phyloP scores from a whole-genome alignment of 2,888 invertebrate genomes.

The Chrysolina americana region DNA sequence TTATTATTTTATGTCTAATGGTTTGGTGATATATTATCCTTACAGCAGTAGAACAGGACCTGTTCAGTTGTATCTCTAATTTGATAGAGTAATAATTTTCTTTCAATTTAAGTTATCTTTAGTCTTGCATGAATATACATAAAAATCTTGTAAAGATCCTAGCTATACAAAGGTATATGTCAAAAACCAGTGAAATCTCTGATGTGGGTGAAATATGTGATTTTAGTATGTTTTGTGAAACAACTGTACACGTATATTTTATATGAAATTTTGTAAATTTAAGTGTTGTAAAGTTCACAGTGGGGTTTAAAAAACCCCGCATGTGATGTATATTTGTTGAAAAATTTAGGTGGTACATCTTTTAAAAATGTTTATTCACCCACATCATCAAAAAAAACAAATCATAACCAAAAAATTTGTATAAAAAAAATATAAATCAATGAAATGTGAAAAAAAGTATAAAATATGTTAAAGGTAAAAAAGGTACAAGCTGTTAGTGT shows the following conservation, averaged over 20 bases:
- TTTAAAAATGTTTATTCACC: slow-evolving; percentile 5
- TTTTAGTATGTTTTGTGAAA: neutral
- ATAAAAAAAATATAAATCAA: slow-evolving; percentile 13
- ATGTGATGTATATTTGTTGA: too few species aligned
- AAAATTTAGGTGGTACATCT: neutral
- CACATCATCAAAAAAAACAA: slow-evolving; percentile 25
- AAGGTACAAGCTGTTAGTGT: slow-evolving; percentile 19
- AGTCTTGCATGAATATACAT: slow-evolving; percentile 7
- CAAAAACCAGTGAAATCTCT: slow-evolving; percentile 17
- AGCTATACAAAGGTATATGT: slow-evolving; percentile 5
- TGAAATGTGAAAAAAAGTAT: slow-evolving; percentile 23
- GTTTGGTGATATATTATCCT: neutral
- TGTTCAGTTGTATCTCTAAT: neutral
- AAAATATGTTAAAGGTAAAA: slow-evolving; percentile 18
- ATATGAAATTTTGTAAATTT: slow-evolving; percentile 9
- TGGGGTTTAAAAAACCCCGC: neutral
- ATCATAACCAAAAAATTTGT: slow-evolving; percentile 22
- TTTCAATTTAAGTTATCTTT: neutral
- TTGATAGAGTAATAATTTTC: neutral
- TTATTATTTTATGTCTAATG: neutral
- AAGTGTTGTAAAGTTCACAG: neutral
- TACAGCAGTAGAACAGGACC: neutral
- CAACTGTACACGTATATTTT: slow-evolving; percentile 4
- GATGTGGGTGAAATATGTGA: neutral
- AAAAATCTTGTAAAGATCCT: neutral